Base-by-base conservation (phyloP, 92 coral and sea anemone species). In the Porites cylindrica region DNA sequence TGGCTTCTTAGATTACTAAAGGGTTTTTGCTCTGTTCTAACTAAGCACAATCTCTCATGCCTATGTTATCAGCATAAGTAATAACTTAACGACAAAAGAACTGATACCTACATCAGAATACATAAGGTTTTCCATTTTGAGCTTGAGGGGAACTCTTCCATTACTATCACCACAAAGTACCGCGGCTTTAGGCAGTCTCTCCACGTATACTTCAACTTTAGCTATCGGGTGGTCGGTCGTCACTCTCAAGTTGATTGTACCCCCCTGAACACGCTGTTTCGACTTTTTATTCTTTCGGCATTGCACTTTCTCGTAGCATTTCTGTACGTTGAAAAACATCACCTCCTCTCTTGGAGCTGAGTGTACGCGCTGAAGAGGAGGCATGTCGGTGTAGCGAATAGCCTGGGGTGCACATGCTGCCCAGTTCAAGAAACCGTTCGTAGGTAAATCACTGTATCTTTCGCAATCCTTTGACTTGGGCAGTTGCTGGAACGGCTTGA, bases 271-370 rank as follows among this genome's bases (percentile, higher is more conserved):
- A 70, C 99, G 79, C 87, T 97, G 99, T 78, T 93, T 91, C 17
- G 99, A 97, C 63, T 94, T 95, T 75, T 96, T 96, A 77, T 96
- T 96, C 75, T 96, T 96, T 24, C 99, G 93, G 86, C 99, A 95
- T 66, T 97, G 99, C 0, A 97, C 97, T 76, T 95, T 95, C 51
- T 95, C 98, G 88, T 95, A 95, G 82, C 94, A 91, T 26, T 86
- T 91, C 78, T 92, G 82, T n/a, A 95, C 89, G 78, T 95, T 94
- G 8, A 93, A 79, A 72, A 95, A 95, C 52, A 85, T 87, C 7
- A 95, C 93, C 70, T 83, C 87, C 53, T 83, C 87, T 9, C 80
- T 52, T 50, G 59, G 47, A 16, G 9, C 76, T 74, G 87, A 19
- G 29, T 20, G 73, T 12, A 83, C 68, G 63, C 87, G 72, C n/a